Base-by-base conservation (phyloP, 2,113 vertebrate species). In the Tonatia bakeri region DNA sequence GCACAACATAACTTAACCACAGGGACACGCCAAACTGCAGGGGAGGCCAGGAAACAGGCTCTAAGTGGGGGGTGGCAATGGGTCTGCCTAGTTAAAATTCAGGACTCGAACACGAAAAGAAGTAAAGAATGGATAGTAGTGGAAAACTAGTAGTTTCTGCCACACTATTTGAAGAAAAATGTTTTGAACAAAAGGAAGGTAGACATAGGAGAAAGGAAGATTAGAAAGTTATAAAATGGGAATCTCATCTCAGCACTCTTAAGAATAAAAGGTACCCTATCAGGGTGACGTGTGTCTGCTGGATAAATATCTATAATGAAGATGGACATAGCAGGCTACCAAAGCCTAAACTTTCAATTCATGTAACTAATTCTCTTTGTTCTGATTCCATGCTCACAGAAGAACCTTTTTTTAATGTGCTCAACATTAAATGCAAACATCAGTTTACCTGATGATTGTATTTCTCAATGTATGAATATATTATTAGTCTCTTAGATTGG, bases 321-420 rank as follows among this genome's bases (percentile, higher is more conserved):
- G 38, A 52, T 6, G 26, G 19, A 81, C n/a, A 87, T 8, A 70
- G 40, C n/a, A 87, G 17, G 28, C 4, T 83, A 28, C 61, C 83
- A 79, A 92, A 94, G 38, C n/a, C 70, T 80, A 73, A 92, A 73
- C 69, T 79, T 95, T 75, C 47, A 83, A 89, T 61, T 77, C 9
- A 3, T 54, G 28, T 86, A 72, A 85, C 24, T 69, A 93, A 85
- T 28, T 47, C 26, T 13, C 24, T 80, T 87, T 90, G 22, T 82
- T 56, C 61, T 87, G 40, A 82, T 61, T 77, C n/a, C 64, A 45
- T 16, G 15, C 22, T 85, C 67, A 31, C 14, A 36, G n/a, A 75
- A 47, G 52, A 69, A 54, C 75, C 22, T 65, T 82, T 22, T 22
- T 67, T 56, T 69, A 64, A 67, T 24, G 1, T 54, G 33, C 47